Percentiles rank a stretch among this genome's conserved stretches.
Conservation (phyloP, 2,113 vertebrate species). For the Pteruthius melanotis region DNA sequence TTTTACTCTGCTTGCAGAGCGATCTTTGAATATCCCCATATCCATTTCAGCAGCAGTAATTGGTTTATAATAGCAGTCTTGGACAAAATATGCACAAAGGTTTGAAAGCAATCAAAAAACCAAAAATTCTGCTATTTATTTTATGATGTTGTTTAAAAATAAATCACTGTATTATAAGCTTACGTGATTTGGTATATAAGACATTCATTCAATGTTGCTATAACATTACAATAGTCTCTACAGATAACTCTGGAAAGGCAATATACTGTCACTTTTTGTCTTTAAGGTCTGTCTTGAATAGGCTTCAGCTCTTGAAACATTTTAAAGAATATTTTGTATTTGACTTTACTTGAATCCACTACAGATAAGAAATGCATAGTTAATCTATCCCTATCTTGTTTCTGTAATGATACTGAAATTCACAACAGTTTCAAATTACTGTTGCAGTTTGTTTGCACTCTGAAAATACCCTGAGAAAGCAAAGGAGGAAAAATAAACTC, state of each 20-base stretch:
- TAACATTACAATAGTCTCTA: not conserved
- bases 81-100: not conserved
- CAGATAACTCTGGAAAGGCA: not conserved
- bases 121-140: not conserved
- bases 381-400: not conserved
- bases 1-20: slow-evolving; percentile 11
- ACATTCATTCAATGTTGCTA: not conserved
- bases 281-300: not conserved
- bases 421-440: not conserved
- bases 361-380: not conserved
- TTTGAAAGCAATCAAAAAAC: not conserved
- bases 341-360: not conserved
- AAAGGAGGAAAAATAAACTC: not conserved
- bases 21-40: not conserved
- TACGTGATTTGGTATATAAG: not conserved
- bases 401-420: not conserved
- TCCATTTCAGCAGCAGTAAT: slow-evolving; percentile 10
- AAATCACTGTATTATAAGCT: not conserved
- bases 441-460: not conserved
- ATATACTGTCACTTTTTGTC: not conserved
- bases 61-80: slow-evolving; percentile 19
- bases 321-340: not conserved
- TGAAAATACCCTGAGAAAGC: not conserved
- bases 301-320: not conserved
- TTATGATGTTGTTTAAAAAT: not conserved